A percentile compares a stretch with the other conserved stretches of the same genome.
These are phyloP conservation scores for Thrips palmi DNA, from an alignment of 1,140 invertebrate species.

Conservation along the genomic window DNA sequence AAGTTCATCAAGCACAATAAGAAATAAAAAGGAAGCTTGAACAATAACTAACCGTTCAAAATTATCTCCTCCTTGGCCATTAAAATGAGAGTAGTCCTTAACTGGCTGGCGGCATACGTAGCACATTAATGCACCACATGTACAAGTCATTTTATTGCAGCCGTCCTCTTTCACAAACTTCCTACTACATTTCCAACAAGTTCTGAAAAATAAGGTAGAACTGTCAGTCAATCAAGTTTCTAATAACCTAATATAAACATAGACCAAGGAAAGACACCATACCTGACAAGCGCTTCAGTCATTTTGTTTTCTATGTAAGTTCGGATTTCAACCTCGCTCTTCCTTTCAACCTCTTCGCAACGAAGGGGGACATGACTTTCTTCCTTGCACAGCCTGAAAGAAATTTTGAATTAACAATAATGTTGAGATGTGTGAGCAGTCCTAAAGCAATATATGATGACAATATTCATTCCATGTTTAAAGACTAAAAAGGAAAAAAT, in stretches of 20 bases:
- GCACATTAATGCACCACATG: conserved; percentile 46
- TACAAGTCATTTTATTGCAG: conserved; percentile 51
- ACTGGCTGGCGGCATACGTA: conserved; percentile 41
- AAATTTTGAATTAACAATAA: too few relatives aligned
- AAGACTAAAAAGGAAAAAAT: too few relatives aligned
- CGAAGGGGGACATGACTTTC: conserved; percentile 38
- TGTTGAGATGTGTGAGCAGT: too few relatives aligned
- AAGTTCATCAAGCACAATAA: too few relatives aligned
- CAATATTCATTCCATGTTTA: too few relatives aligned
- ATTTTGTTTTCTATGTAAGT: conserved; percentile 42
- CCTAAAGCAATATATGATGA: too few relatives aligned
- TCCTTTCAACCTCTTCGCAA: conserved; percentile 39
- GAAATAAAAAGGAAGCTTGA: too few relatives aligned
- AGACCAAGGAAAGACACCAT: conserved; percentile 9
- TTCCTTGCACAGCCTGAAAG: conserved; percentile 33
- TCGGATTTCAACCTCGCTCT: conserved; percentile 30
- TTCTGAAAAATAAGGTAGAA: conserved; percentile 21
- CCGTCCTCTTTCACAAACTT: conserved; percentile 42
- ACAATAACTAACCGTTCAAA: too few relatives aligned
- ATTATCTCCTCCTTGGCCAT: conserved; percentile 20
- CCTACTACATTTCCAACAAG: conserved; percentile 36
- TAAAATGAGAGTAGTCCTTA: conserved; percentile 39
- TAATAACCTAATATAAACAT: not conserved
- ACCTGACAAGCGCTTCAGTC: conserved; percentile 39
- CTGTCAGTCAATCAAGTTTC: not conserved